Conservation (phyloP, 92 coral and sea anemone genomes). For the Palythoa grandis region DNA sequence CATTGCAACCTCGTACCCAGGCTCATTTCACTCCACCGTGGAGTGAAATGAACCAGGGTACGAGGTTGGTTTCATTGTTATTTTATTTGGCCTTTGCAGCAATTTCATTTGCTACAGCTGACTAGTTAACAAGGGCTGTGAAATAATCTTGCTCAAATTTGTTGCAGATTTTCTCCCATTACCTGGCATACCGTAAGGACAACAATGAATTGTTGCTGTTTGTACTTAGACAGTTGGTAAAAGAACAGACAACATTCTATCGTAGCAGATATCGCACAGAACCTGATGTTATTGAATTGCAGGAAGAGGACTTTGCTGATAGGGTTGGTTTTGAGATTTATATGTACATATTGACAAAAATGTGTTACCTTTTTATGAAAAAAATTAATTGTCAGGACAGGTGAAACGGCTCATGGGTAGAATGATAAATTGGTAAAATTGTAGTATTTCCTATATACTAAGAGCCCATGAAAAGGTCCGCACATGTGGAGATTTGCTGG, state of each 20-base stretch:
- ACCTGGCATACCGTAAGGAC: conserved; percentile 91
- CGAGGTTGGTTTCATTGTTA: too few species aligned
- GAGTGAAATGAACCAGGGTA: too few species aligned
- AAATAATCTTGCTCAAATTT: neutral
- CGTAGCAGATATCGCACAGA: conserved; percentile 84
- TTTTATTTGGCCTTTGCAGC: neutral
- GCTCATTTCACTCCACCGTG: too few species aligned
- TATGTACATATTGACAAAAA: neutral
- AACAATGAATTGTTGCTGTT: conserved; percentile 95
- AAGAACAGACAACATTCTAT: conserved; percentile 87
- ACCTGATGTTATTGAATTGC: conserved; percentile 89
- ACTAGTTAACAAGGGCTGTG: neutral
- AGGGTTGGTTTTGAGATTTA: conserved; percentile 53
- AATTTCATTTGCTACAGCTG: neutral
- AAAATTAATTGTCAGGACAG: too few species aligned
- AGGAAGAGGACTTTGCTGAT: conserved; percentile 92
- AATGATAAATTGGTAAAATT: too few species aligned
- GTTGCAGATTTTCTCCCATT: conserved; percentile 87
- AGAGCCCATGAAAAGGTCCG: too few species aligned
- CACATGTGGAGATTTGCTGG: too few species aligned
- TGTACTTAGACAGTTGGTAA: conserved; percentile 88
- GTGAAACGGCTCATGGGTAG: too few species aligned
- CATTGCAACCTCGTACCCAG: too few species aligned
- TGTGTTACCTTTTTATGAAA: too few species aligned
- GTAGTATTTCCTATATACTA: too few species aligned